Evolutionary conservation across 2,113 vertebrate species (phyloP).

Genomic region (Cheirogaleus medius): DNA sequence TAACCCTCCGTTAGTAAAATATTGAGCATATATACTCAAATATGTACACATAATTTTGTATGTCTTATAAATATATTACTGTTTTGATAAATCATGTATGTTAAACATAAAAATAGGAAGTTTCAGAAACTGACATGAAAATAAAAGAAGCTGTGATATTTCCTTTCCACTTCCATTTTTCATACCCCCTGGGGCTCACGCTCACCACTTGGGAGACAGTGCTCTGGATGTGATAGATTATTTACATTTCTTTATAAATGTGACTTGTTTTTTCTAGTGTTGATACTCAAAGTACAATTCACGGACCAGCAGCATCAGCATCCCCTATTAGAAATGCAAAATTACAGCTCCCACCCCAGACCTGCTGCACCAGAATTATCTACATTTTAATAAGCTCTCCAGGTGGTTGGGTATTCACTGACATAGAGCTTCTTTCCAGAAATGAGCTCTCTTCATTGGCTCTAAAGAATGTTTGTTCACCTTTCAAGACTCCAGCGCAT

Average conservation of each 20-base stretch:
- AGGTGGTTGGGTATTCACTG: neutral
- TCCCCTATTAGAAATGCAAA: neutral
- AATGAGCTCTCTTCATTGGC: neutral
- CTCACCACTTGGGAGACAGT: neutral
- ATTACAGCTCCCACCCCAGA: neutral
- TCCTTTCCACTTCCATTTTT: neutral
- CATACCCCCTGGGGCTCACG: neutral
- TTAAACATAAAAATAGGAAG: neutral
- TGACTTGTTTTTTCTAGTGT: neutral
- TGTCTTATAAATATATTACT: neutral
- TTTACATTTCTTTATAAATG: neutral
- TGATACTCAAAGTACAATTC: neutral
- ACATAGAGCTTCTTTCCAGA: neutral
- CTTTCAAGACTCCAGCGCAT: neutral
- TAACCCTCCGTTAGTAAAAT: neutral
- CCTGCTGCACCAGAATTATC: neutral
- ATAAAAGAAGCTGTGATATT: neutral
- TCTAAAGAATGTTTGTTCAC: neutral
- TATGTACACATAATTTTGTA: neutral
- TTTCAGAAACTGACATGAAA: neutral
- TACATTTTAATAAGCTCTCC: neutral
- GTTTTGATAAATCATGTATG: neutral
- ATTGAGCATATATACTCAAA: neutral
- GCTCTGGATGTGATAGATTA: neutral
- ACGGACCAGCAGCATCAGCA: neutral